Evolutionary conservation across 2,113 vertebrate genomes (phyloP).

Genomic region (Stictonetta naevosa): DNA sequence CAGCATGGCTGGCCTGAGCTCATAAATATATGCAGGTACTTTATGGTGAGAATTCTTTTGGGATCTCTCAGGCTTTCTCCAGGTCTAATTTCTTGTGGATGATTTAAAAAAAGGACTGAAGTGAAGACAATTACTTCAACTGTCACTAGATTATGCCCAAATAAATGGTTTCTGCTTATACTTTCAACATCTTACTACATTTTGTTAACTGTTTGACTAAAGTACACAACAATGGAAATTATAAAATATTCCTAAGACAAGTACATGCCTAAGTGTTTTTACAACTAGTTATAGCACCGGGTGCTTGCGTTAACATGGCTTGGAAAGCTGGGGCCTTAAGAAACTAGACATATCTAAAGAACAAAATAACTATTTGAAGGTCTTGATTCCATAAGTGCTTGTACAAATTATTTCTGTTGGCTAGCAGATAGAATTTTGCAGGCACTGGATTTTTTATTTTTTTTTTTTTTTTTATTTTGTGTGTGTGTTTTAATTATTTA

Average conservation of each 20-base stretch:
- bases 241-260: background rate
- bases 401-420: background rate
- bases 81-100: background rate
- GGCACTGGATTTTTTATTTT: background rate
- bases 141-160: background rate
- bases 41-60: background rate
- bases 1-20: background rate
- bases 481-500: background rate
- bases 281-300: fast-evolving
- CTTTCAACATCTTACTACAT: background rate
- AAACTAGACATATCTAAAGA: background rate
- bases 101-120: background rate
- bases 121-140: background rate
- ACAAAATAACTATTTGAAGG: background rate
- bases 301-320: background rate
- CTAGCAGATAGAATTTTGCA: background rate
- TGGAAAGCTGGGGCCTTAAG: background rate
- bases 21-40: background rate
- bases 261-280: background rate
- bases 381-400: background rate
- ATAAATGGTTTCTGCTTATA: fast-evolving
- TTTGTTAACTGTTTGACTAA: background rate
- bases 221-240: background rate
- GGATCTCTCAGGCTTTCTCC: background rate
- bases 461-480: background rate